Conservation (phyloP, 2,797 vertebrate species). For the Urocyon cinereoargenteus region DNA sequence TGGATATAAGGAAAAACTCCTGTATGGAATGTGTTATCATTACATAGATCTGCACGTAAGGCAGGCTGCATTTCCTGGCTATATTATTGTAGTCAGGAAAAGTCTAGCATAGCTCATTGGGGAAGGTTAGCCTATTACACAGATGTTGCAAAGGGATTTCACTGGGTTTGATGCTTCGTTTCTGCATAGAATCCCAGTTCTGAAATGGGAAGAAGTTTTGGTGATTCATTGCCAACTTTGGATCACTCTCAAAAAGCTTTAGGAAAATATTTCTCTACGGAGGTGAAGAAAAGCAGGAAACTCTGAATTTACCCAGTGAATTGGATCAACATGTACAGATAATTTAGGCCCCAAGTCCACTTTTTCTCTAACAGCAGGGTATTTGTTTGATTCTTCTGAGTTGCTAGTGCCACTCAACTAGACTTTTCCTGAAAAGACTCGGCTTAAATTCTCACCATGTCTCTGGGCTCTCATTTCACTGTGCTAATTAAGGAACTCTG, state of each 20-base stretch:
- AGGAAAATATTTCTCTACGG: neutral
- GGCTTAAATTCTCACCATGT: neutral
- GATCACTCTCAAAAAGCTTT: neutral
- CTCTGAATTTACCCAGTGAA: neutral
- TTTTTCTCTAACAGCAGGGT: neutral
- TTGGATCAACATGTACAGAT: neutral
- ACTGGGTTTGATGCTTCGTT: neutral
- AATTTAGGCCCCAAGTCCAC: neutral
- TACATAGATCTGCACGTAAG: neutral
- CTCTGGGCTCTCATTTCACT: neutral
- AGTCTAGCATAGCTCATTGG: neutral
- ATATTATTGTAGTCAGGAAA: neutral
- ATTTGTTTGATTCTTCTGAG: slow-evolving; percentile 12
- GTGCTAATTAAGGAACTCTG: neutral
- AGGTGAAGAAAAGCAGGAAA: slow-evolving; percentile 26
- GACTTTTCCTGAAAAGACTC: neutral
- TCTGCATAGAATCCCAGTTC: neutral
- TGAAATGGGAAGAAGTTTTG: slow-evolving; percentile 1
- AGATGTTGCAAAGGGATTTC: neutral
- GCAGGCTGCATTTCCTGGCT: neutral
- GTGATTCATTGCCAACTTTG: neutral
- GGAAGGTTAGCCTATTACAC: neutral
- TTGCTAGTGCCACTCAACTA: neutral
- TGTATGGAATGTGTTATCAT: neutral
- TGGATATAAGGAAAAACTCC: neutral